Evolutionary conservation across 2,888 invertebrate genomes (phyloP).

Genomic region (Cephalotes varians): DNA sequence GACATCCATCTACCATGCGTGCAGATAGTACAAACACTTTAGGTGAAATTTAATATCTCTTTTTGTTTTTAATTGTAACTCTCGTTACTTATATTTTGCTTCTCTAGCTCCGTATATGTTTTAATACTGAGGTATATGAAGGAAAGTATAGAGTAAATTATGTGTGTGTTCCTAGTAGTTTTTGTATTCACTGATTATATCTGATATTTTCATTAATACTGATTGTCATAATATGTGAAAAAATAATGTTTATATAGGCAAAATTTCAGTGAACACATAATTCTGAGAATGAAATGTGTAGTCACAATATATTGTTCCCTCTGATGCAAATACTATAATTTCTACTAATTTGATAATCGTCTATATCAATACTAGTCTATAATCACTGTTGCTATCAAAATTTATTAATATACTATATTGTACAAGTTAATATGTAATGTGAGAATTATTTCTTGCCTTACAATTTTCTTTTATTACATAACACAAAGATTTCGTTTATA

Average conservation of each 20-base stretch:
- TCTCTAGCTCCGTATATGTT: conserved; percentile 41
- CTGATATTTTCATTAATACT: conserved; percentile 3
- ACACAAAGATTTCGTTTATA: neutral
- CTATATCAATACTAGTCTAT: conserved; percentile 4
- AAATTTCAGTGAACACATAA: conserved; percentile 27
- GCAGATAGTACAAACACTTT: conserved; percentile 81
- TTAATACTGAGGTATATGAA: conserved; percentile 48
- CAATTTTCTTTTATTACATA: conserved; percentile 4
- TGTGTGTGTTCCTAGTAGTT: conserved; percentile 8
- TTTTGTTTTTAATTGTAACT: conserved; percentile 71
- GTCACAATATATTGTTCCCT: conserved; percentile 2
- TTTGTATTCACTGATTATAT: neutral
- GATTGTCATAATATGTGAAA: neutral
- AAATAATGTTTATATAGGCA: neutral
- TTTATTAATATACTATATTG: conserved; percentile 10
- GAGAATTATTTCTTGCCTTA: conserved; percentile 17
- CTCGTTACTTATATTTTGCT: conserved; percentile 38
- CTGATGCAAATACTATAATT: conserved; percentile 8
- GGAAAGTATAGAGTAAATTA: conserved; percentile 42
- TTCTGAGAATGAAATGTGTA: conserved; percentile 12
- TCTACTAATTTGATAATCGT: conserved; percentile 13
- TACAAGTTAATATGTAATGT: neutral
- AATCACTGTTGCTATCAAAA: neutral
- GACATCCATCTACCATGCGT: conserved; percentile 80
- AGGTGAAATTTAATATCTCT: conserved; percentile 83